Conservation (phyloP, 64 coral and sea anemone genomes). For the Stichodactyla helianthus region DNA sequence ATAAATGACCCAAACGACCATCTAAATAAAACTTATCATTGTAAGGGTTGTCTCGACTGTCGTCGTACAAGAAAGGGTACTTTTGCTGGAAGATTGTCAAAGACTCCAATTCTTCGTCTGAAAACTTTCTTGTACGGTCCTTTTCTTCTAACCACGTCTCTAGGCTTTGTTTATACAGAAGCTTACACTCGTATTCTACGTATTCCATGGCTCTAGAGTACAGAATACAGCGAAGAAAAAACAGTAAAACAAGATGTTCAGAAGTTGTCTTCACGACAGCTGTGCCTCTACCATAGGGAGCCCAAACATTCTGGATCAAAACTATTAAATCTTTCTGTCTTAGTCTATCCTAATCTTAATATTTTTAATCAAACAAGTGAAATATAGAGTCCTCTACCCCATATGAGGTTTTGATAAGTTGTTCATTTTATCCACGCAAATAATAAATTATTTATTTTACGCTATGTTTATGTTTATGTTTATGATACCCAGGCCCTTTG, state of each 20-base stretch:
- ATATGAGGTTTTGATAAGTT: not conserved
- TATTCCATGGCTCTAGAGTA: not conserved
- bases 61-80: not conserved
- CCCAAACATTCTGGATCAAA: not conserved
- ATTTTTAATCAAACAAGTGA: not conserved
- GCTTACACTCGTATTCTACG: not conserved
- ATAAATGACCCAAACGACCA: not conserved
- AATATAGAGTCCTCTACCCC: not conserved
- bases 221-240: not conserved
- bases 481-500: slow-evolving; percentile 7
- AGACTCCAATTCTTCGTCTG: not conserved
- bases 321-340: not conserved
- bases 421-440: not conserved
- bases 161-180: not conserved
- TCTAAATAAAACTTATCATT: not conserved
- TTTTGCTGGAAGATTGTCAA: not conserved
- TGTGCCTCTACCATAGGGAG: not conserved
- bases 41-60: not conserved
- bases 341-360: not conserved
- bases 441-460: not conserved
- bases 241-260: too few relatives aligned
- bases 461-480: not conserved
- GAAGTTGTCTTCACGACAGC: not conserved
- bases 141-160: not conserved
- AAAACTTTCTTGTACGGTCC: not conserved